phyloP scores from a whole-genome alignment of 2,797 vertebrate genomes.

The Pangasius larnaudii region DNA sequence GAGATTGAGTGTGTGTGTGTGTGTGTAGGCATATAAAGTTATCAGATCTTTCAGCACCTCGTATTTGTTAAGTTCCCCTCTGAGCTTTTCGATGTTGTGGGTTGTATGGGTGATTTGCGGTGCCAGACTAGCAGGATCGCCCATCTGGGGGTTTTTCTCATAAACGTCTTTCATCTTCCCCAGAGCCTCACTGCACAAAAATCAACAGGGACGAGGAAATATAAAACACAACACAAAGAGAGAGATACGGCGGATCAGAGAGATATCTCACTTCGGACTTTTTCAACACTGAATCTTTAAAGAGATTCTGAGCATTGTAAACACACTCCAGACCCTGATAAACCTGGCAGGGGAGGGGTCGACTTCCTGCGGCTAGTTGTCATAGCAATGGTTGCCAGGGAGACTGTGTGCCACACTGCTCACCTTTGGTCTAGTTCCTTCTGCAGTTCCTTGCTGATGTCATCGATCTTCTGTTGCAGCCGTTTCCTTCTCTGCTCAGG shows the following conservation, averaged over 20 bases:
- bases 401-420: constrained; percentile 46
- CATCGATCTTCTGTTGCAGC: constrained; percentile 86
- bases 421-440: constrained; percentile 92
- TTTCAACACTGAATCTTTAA: constrained; percentile 34
- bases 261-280: background rate
- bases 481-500: constrained; percentile 89
- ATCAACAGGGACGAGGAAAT: constrained; percentile 13
- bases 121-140: constrained; percentile 85
- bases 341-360: constrained; percentile 33
- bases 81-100: constrained; percentile 84
- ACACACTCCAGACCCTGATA: constrained; percentile 45
- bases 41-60: constrained; percentile 74
- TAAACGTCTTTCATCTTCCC: constrained; percentile 95
- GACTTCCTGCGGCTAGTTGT: constrained; percentile 29
- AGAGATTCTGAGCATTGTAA: constrained; percentile 44
- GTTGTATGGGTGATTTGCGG: constrained; percentile 86
- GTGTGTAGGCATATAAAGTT: background rate
- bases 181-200: constrained; percentile 81
- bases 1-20: background rate
- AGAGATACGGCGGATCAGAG: background rate
- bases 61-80: constrained; percentile 84
- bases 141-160: constrained; percentile 92
- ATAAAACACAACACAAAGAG: constrained; percentile 1
- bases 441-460: constrained; percentile 83
- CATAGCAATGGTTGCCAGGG: constrained; percentile 58